phyloP scores from a whole-genome alignment of 2,113 vertebrate genomes.

The Phalacrocorax brasilianus region DNA sequence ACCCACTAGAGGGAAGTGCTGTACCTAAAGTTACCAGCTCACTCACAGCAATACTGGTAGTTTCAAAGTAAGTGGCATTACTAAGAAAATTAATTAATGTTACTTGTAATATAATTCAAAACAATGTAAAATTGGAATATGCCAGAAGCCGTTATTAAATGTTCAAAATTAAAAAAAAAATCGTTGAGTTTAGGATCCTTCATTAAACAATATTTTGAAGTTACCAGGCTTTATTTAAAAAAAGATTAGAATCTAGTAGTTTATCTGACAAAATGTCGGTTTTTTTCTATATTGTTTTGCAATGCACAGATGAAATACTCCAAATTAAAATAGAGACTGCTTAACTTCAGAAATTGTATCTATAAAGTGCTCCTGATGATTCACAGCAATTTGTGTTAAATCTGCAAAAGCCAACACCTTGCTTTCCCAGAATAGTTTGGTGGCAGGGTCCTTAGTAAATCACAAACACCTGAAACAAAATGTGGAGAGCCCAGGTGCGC shows the following conservation, averaged over 20 bases:
- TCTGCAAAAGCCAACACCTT: neutral
- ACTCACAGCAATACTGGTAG: neutral
- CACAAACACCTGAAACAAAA: neutral
- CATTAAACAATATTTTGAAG: neutral
- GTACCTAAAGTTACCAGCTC: neutral
- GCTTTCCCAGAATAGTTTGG: neutral
- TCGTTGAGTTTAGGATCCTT: neutral
- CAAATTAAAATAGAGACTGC: neutral
- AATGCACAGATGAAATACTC: neutral
- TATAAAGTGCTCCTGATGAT: neutral
- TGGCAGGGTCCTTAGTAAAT: neutral
- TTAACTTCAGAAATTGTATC: neutral
- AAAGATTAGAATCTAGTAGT: neutral
- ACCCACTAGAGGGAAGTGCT: conserved; percentile 50
- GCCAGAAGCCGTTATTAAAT: neutral
- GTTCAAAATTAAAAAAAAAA: neutral
- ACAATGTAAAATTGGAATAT: neutral
- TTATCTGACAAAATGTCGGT: neutral
- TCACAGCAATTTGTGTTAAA: neutral
- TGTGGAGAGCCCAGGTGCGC: neutral
- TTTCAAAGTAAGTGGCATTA: neutral
- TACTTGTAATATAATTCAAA: neutral
- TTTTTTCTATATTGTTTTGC: neutral
- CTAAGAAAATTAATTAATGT: neutral
- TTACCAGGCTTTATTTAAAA: neutral